Evolutionary conservation across 2,888 invertebrate species (phyloP), one percentile per base, ranked within the genome.

Genomic region (Psylliodes chrysocephalus): DNA sequence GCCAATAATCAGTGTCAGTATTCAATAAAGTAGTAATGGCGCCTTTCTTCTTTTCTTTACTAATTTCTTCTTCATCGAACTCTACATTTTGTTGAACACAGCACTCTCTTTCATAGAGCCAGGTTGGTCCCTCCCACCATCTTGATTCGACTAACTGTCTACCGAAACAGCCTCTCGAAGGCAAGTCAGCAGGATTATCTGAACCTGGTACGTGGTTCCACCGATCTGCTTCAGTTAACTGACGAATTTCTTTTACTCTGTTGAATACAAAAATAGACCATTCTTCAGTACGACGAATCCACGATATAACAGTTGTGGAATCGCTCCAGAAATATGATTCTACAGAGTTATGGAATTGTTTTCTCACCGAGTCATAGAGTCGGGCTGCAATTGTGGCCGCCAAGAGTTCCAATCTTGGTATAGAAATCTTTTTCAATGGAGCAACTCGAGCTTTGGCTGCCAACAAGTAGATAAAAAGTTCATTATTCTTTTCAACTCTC

Each of bases 91-190:
- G 4, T 8, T 15, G 18, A 18, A 30, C 28, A 22, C n/a, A 49
- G 3, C 6, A 10, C 14, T 28, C 8, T 17, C 8, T 42, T 8
- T 17, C 17, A 6, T 38, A 35, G 8, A 66, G 42, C 69, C 69
- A 79, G 4, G 49, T 15, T 5, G 78, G 77, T 4, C 77, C 78
- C 71, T 73, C 71, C 78, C 76, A 79, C 78, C 78, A 78, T 72
- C 55, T 60, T 1, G 74, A 71, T 14, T 74, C 63, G 1, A 73
- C 4, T 2, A n/a, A n/a, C n/a, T n/a, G n/a, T n/a, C n/a, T n/a
- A n/a, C n/a, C n/a, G n/a, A n/a, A 78, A 66, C 77, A 78, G 3
- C 78, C 78, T 53, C 77, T 47, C 1, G 76, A 77, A 2, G 75
- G 75, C 1, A 77, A 56, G 60, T 78, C 77, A 10, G 78, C 78